Conservation (phyloP, 2,888 invertebrate species). For the Isotomurus palustris region DNA sequence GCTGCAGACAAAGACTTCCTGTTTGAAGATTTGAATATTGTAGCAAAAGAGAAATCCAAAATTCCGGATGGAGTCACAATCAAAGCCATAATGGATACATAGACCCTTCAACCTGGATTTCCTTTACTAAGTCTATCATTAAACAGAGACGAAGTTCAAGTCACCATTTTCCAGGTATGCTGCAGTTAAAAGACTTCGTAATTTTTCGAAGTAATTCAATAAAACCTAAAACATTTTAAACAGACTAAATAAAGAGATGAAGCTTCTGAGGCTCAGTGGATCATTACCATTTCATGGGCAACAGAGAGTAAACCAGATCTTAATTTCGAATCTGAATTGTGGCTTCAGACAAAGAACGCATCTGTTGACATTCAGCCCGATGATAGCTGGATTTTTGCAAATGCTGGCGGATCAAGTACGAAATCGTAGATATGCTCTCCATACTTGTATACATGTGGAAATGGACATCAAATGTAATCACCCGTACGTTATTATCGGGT, state of each 20-base stretch:
- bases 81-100: constrained; percentile 14
- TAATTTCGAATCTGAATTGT: constrained; percentile 21
- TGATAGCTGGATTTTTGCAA: constrained; percentile 23
- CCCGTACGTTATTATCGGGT: constrained; percentile 26
- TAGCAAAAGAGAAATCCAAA: constrained; percentile 10
- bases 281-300: constrained; percentile 18
- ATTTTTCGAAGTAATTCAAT: too few relatives aligned
- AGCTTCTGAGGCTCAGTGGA: constrained; percentile 4
- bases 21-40: constrained; percentile 15
- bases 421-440: not conserved
- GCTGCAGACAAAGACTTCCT: constrained; percentile 20
- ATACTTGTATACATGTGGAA: not conserved
- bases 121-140: too few relatives aligned
- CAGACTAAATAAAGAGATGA: not conserved
- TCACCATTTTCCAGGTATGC: too few relatives aligned
- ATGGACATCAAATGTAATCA: not conserved
- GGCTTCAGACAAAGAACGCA: constrained; percentile 11
- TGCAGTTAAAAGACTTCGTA: too few relatives aligned
- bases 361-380: not conserved
- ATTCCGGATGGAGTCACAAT: constrained; percentile 11
- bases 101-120: constrained; percentile 23
- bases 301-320: constrained; percentile 14
- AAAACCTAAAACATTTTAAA: too few relatives aligned
- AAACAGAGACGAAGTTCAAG: too few relatives aligned
- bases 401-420: constrained; percentile 21